Evolutionary conservation across 1,140 invertebrate species (phyloP).

Genomic region (Drosophila mauritiana): DNA sequence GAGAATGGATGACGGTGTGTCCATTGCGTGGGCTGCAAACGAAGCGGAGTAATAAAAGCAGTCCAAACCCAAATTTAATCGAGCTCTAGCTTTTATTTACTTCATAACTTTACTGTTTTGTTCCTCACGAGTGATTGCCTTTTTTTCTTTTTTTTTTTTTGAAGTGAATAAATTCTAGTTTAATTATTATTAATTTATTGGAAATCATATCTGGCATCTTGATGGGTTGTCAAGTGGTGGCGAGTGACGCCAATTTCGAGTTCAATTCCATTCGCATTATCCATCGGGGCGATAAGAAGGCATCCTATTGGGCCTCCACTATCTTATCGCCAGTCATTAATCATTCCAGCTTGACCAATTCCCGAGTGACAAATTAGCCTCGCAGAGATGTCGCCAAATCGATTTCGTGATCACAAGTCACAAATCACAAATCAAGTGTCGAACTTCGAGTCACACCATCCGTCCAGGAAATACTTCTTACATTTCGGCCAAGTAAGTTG

Average conservation of each 20-base stretch:
- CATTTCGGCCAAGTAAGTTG: not conserved
- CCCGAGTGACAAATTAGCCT: slow-evolving; percentile 7
- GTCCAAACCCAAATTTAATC: slow-evolving; percentile 13
- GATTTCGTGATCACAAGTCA: slow-evolving; percentile 14
- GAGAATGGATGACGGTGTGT: not conserved
- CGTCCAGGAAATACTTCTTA: not conserved
- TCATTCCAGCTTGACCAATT: not conserved
- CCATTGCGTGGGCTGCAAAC: not conserved
- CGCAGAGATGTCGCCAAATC: slow-evolving; percentile 4
- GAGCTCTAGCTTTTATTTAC: slow-evolving; percentile 22
- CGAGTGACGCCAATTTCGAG: slow-evolving; percentile 27
- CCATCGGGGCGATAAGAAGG: slow-evolving; percentile 20
- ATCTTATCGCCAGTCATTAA: slow-evolving; percentile 36
- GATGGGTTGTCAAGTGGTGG: slow-evolving; percentile 19
- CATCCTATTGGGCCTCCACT: not conserved
- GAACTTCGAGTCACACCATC: not conserved
- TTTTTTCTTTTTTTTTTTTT: slow-evolving; percentile 34
- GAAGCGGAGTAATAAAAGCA: slow-evolving; percentile 26
- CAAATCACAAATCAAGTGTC: slow-evolving; percentile 1
- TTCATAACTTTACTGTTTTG: slow-evolving; percentile 13
- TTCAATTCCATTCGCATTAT: slow-evolving; percentile 35
- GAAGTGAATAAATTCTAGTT: slow-evolving; percentile 64
- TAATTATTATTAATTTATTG: slow-evolving; percentile 62
- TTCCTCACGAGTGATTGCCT: slow-evolving; percentile 2
- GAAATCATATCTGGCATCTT: slow-evolving; percentile 36